A percentile compares a stretch with the other conserved stretches of the same genome.
Evolutionary conservation across 1,140 invertebrate species (phyloP).

Genomic region (Macrostomum lignano): DNA sequence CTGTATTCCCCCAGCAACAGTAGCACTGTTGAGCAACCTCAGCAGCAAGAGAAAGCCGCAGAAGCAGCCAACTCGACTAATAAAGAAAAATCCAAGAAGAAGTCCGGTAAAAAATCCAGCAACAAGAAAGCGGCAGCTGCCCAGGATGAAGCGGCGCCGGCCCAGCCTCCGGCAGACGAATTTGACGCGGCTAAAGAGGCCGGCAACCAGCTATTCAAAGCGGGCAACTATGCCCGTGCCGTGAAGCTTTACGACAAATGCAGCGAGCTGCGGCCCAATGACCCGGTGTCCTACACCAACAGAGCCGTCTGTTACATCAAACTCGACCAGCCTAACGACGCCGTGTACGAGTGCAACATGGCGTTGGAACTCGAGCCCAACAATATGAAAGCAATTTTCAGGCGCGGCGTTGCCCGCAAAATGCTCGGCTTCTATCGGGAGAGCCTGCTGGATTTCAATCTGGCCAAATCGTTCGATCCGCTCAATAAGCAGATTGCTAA

Average conservation of each 20-base stretch:
- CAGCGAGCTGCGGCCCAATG: slow-evolving; percentile 12
- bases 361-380: slow-evolving; percentile 35
- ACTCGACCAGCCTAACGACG: slow-evolving; percentile 26
- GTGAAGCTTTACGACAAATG: slow-evolving; percentile 14
- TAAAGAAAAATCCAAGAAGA: no score
- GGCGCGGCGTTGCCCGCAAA: no score
- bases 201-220: slow-evolving; percentile 17
- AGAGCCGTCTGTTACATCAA: slow-evolving; percentile 21
- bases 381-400: slow-evolving; percentile 46
- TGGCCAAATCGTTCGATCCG: no score
- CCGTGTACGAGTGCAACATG: slow-evolving; percentile 36
- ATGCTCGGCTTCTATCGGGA: no score
- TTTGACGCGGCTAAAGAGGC: slow-evolving; percentile 12
- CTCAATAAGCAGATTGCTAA: no score
- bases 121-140: no score
- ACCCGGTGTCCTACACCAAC: slow-evolving; percentile 18
- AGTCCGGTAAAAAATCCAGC: no score
- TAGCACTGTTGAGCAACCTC: no score
- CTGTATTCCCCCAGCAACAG: no score
- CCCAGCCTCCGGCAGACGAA: slow-evolving; percentile 7
- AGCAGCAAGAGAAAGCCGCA: no score
- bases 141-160: slow-evolving; percentile 1
- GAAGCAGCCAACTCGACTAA: no score
- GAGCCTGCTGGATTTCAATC: no score
- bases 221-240: slow-evolving; percentile 20